A percentile compares a stretch with the other conserved stretches of the same genome.
phyloP scores from a whole-genome alignment of 2,113 vertebrate species.

The Mastomys natalensis region DNA sequence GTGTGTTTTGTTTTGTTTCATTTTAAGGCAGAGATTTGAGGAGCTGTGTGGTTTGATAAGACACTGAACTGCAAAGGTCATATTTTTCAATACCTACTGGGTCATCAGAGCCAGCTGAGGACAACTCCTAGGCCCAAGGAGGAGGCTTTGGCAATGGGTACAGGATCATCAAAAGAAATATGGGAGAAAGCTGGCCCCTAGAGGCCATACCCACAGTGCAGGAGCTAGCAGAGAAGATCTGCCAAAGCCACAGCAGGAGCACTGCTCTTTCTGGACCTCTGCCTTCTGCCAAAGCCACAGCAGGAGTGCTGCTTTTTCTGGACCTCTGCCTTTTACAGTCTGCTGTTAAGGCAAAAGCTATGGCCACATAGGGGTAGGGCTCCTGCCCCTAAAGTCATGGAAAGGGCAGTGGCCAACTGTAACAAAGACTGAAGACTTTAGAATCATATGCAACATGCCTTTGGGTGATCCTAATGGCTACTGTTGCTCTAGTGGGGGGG shows the following conservation, averaged over 20 bases:
- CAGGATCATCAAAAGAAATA: background rate
- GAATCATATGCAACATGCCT: background rate
- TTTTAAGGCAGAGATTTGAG: background rate
- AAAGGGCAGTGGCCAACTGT: background rate
- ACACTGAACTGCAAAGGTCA: background rate
- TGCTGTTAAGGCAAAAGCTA: background rate
- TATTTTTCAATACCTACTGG: background rate
- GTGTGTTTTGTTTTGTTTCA: background rate
- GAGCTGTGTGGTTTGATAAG: too few relatives aligned
- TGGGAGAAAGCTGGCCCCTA: background rate
- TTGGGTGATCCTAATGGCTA: background rate
- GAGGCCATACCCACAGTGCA: background rate
- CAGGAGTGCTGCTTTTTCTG: background rate
- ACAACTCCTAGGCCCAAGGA: background rate
- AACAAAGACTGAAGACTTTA: background rate
- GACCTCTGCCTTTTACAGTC: background rate
- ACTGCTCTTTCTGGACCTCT: background rate
- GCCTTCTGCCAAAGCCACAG: too few relatives aligned
- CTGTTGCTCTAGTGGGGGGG: background rate
- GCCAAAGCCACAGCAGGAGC: background rate
- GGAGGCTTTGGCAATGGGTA: background rate
- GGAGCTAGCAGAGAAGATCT: background rate
- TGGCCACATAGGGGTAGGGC: too few relatives aligned
- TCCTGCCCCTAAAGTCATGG: too few relatives aligned
- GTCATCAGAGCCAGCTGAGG: background rate